A percentile compares a stretch with the other conserved stretches of the same genome.
These are phyloP conservation scores for Tyto alba DNA, from an alignment of 2,113 vertebrate species.

Conservation along the genomic window DNA sequence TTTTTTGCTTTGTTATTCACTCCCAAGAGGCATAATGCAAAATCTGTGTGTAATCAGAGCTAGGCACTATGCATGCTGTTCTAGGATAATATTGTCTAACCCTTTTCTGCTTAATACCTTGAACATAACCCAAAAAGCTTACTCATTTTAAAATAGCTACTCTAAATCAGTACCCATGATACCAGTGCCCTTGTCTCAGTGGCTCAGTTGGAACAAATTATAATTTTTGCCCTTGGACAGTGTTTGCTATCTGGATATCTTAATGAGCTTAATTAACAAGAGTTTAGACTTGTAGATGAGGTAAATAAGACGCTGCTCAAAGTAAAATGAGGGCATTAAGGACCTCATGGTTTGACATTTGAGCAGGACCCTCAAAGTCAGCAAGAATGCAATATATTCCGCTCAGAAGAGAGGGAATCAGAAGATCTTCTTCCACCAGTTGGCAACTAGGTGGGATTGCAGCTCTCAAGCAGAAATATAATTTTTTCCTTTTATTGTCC, in stretches of 20 bases:
- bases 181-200: neutral
- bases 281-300: neutral
- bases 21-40: neutral
- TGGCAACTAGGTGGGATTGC: neutral
- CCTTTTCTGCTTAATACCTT: neutral
- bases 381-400: neutral
- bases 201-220: neutral
- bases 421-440: neutral
- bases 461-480: neutral
- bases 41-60: slow-evolving; percentile 7
- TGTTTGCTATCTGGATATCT: neutral
- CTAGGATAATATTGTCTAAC: neutral
- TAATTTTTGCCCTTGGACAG: neutral
- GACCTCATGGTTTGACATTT: neutral
- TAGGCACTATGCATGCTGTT: neutral
- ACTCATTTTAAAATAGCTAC: neutral
- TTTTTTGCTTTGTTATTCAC: neutral
- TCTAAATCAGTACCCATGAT: neutral
- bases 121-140: neutral
- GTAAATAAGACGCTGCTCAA: neutral
- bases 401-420: neutral
- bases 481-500: neutral
- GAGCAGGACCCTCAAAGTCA: neutral
- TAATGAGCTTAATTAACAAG: neutral
- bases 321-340: neutral